phyloP scores from a whole-genome alignment of 2,113 vertebrate genomes.

The Arenaria interpres region DNA sequence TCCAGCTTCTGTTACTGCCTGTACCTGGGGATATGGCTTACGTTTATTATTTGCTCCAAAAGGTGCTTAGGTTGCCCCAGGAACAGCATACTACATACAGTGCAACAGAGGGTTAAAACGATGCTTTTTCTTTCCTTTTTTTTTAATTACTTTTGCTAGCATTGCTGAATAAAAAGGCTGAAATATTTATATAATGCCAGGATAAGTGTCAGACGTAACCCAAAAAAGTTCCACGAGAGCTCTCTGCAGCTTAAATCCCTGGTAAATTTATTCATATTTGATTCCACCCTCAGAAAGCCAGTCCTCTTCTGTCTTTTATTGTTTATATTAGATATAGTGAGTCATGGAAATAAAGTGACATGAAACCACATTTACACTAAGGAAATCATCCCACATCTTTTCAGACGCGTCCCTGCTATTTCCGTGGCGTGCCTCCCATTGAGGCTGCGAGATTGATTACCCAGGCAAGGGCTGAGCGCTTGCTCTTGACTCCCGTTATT shows the following conservation, averaged over 20 bases:
- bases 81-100: background rate
- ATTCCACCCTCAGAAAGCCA: slow-evolving; percentile 52
- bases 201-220: background rate
- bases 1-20: background rate
- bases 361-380: slow-evolving; percentile 24
- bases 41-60: slow-evolving; percentile 8
- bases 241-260: background rate
- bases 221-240: background rate
- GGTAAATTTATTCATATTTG: slow-evolving; percentile 48
- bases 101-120: background rate
- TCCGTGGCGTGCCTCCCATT: background rate
- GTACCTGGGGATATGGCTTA: background rate
- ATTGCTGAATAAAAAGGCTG: background rate
- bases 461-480: slow-evolving; percentile 19
- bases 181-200: background rate
- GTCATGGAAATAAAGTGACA: slow-evolving; percentile 62
- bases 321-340: slow-evolving; percentile 58
- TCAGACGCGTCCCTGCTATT: slow-evolving; percentile 27
- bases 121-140: background rate
- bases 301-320: slow-evolving; percentile 21
- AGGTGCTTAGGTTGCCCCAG: background rate
- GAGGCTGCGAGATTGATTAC: slow-evolving; percentile 44
- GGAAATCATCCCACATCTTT: slow-evolving; percentile 66
- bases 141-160: background rate
- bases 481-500: slow-evolving; percentile 26